Evolutionary conservation across 2,888 invertebrate species (phyloP).

Genomic region (Drosophila subquinaria): DNA sequence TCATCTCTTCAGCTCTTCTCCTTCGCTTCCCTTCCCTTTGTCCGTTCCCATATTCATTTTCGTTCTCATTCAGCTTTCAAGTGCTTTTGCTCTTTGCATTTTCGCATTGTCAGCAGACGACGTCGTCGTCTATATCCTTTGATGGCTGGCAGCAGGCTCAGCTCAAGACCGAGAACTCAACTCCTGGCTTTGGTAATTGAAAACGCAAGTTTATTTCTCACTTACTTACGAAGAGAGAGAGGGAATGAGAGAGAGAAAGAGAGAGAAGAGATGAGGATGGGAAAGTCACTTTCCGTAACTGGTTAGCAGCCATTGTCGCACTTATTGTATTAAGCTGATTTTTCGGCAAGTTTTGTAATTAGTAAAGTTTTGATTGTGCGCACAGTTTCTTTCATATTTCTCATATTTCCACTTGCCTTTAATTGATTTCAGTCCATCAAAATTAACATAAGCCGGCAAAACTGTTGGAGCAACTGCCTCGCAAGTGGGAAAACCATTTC

Average conservation of each 20-base stretch:
- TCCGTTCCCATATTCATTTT: constrained; percentile 12
- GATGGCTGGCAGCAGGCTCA: constrained; percentile 67
- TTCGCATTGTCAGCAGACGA: constrained; percentile 81
- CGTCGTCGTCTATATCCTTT: constrained; percentile 65
- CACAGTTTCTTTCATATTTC: constrained; percentile 55
- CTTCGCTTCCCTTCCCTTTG: neutral
- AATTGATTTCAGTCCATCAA: constrained; percentile 72
- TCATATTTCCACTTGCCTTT: constrained; percentile 47
- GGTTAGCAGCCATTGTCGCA: constrained; percentile 53
- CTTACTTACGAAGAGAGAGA: constrained; percentile 39
- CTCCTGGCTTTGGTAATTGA: constrained; percentile 77
- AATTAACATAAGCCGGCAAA: constrained; percentile 65
- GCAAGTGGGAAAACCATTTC: neutral
- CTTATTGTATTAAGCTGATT: constrained; percentile 83
- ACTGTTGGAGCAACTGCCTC: constrained; percentile 7
- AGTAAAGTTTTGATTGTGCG: constrained; percentile 83
- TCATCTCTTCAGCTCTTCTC: neutral
- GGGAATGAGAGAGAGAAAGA: neutral
- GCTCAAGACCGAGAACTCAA: constrained; percentile 27
- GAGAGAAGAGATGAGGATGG: constrained; percentile 1
- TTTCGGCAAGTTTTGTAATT: constrained; percentile 83
- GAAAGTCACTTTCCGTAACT: constrained; percentile 5
- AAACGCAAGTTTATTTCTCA: constrained; percentile 83
- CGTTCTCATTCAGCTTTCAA: constrained; percentile 55
- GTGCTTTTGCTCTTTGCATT: constrained; percentile 76